Conservation (phyloP, 1,140 invertebrate species). For the Musca domestica region DNA sequence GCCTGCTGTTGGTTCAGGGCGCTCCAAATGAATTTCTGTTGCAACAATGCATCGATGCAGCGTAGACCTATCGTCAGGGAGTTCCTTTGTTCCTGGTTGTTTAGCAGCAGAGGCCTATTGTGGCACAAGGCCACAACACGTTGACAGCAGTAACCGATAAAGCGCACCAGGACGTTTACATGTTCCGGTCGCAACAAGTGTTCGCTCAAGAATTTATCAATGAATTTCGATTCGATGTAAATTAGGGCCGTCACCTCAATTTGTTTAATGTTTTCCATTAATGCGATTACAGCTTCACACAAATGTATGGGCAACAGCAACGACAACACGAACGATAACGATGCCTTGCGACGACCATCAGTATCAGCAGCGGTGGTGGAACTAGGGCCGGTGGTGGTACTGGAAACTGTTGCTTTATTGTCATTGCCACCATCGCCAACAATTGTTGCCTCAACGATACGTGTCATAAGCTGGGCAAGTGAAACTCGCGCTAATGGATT, state of each 20-base stretch:
- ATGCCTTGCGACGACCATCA: neutral
- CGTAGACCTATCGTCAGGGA: neutral
- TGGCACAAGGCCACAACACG: constrained; percentile 10
- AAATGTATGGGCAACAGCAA: constrained; percentile 29
- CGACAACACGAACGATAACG: neutral
- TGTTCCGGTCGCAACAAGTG: constrained; percentile 44
- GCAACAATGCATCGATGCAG: constrained; percentile 39
- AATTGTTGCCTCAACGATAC: constrained; percentile 27
- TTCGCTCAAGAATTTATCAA: constrained; percentile 49
- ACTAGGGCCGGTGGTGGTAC: neutral
- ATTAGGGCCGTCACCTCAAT: constrained; percentile 43
- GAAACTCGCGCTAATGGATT: constrained; percentile 46
- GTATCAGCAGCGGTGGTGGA: neutral
- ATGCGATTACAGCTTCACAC: constrained; percentile 35
- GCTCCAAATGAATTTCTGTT: constrained; percentile 40
- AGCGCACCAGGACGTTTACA: constrained; percentile 31
- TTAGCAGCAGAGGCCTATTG: neutral
- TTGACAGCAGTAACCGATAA: constrained; percentile 31
- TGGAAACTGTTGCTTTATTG: constrained; percentile 8
- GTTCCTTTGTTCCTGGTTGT: constrained; percentile 25
- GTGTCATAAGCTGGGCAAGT: constrained; percentile 37
- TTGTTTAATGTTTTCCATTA: constrained; percentile 35
- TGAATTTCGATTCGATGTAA: constrained; percentile 47
- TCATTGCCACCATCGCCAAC: neutral
- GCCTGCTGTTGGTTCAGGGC: constrained; percentile 34